Conservation (phyloP, 2,888 invertebrate species). For the Anodontia alba region DNA sequence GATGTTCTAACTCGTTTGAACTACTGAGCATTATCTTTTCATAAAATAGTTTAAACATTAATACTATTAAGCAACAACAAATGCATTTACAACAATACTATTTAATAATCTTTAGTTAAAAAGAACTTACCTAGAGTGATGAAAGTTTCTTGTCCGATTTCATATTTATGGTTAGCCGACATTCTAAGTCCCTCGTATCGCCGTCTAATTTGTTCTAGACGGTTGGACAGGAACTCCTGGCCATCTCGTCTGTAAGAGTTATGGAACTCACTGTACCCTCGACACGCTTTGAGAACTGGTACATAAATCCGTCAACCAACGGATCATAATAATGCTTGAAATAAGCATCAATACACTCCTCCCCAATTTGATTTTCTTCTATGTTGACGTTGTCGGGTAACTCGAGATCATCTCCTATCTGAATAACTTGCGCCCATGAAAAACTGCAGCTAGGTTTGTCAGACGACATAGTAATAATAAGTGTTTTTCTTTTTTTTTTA, state of each 20-base stretch:
- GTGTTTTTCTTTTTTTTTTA: too few relatives aligned
- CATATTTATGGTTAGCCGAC: neutral
- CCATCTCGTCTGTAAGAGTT: neutral
- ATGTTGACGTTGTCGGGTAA: neutral
- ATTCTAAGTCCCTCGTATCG: neutral
- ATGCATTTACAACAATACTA: neutral
- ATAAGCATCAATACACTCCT: neutral
- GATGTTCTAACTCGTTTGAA: neutral
- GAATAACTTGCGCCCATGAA: neutral
- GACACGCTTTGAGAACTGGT: neutral
- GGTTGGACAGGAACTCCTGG: neutral
- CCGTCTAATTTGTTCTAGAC: neutral
- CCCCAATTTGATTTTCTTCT: neutral
- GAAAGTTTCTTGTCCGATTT: neutral
- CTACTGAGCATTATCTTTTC: neutral
- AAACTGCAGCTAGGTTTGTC: neutral
- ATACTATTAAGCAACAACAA: neutral
- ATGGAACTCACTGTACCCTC: neutral
- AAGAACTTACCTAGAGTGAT: neutral
- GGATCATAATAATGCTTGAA: neutral
- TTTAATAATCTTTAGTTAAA: neutral
- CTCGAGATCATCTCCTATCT: neutral
- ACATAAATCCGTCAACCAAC: neutral
- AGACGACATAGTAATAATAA: neutral
- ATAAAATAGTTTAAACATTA: neutral